These are phyloP conservation scores for Onthophagus sagittarius DNA, from an alignment of 2,888 invertebrate species.

Conservation along the genomic window DNA sequence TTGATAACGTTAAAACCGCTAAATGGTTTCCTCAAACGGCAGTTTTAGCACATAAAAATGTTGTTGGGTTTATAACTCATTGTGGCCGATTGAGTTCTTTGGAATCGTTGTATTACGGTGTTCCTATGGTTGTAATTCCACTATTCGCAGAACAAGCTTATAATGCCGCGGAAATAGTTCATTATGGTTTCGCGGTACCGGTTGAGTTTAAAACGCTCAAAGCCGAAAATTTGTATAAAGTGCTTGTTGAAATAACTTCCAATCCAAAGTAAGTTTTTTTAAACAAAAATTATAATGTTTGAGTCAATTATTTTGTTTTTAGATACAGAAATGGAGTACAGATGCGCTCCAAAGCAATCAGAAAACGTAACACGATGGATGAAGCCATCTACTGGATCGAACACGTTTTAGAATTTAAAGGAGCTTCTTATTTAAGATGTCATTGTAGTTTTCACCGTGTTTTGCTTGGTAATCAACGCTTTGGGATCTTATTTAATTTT, in stretches of 20 bases:
- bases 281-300: neutral
- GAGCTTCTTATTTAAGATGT: slow-evolving; percentile 18
- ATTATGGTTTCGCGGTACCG: slow-evolving; percentile 25
- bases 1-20: slow-evolving; percentile 45
- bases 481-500: neutral
- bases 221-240: slow-evolving; percentile 21
- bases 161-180: slow-evolving; percentile 25
- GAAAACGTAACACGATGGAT: slow-evolving; percentile 17
- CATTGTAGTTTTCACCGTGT: neutral
- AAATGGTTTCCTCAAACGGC: slow-evolving; percentile 50
- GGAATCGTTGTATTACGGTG: slow-evolving; percentile 29
- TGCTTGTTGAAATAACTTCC: slow-evolving; percentile 26
- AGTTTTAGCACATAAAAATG: slow-evolving; percentile 28
- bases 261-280: slow-evolving; percentile 26
- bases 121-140: slow-evolving; percentile 30
- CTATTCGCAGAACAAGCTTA: slow-evolving; percentile 29
- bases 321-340: slow-evolving; percentile 8
- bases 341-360: neutral
- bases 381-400: slow-evolving; percentile 23
- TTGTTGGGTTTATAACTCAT: slow-evolving; percentile 31
- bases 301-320: neutral
- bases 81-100: slow-evolving; percentile 30
- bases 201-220: slow-evolving; percentile 24
- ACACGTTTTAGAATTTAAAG: slow-evolving; percentile 20
- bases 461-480: neutral